Evolutionary conservation across 2,888 invertebrate genomes (phyloP).

Genomic region (Acrocyrtus sp.): DNA sequence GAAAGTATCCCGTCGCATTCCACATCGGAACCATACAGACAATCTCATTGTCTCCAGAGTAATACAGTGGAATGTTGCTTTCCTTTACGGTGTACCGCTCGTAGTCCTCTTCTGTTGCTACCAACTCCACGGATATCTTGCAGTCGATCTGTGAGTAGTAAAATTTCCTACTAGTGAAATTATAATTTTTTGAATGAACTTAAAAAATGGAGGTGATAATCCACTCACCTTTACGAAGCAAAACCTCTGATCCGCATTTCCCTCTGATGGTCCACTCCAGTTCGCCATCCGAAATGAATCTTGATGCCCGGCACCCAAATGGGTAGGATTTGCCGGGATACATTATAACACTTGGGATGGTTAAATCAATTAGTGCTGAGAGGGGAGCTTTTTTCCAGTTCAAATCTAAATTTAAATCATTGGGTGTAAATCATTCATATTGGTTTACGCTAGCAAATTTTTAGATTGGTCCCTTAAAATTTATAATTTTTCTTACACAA

Average conservation of each 20-base stretch:
- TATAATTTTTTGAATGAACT: background rate
- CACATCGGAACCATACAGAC: slow-evolving; percentile 46
- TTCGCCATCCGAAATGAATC: slow-evolving; percentile 53
- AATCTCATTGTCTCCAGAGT: slow-evolving; percentile 53
- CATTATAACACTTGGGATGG: slow-evolving; percentile 46
- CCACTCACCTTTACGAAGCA: slow-evolving; percentile 48
- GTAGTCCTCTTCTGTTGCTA: slow-evolving; percentile 25
- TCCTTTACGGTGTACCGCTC: slow-evolving; percentile 47
- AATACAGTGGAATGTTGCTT: slow-evolving; percentile 51
- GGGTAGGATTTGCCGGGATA: slow-evolving; percentile 52
- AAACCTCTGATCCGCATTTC: slow-evolving; percentile 53
- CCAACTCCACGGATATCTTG: slow-evolving; percentile 28
- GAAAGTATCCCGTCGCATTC: slow-evolving; percentile 45
- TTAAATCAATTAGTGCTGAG: slow-evolving; percentile 43
- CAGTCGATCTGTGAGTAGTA: slow-evolving; percentile 46
- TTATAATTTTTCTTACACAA: no score
- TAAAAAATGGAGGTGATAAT: background rate
- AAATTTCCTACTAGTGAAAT: no score
- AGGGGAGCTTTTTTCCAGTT: slow-evolving; percentile 48
- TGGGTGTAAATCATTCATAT: no score
- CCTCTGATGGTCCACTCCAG: slow-evolving; percentile 55
- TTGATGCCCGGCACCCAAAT: slow-evolving; percentile 45
- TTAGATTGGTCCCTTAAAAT: no score
- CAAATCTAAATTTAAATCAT: slow-evolving; percentile 35
- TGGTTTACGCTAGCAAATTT: no score